Base-by-base conservation (phyloP, 2,888 invertebrate species). In the Theretra japonica region DNA sequence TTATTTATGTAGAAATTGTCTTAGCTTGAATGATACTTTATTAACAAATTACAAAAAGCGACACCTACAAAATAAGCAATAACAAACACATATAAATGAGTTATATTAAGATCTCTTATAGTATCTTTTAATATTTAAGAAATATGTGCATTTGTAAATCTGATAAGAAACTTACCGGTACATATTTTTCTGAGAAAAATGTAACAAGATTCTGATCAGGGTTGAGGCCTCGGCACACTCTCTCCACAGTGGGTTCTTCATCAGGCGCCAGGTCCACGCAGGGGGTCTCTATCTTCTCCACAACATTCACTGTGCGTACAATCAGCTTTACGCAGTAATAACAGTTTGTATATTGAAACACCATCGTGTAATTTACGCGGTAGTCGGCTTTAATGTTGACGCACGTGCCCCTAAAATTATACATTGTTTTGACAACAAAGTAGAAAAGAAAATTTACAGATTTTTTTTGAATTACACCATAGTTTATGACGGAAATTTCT, bases 211-310 rank as follows among this genome's bases (percentile, higher is more conserved):
- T 97, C 82, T 98, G 97, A 85, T 98, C 97, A 15, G 96, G 95
- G 78, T 96, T 96, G 48, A 98, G 94, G 11, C 96, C 96, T 74
- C 92, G 91, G 83, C 98, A 98, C 0, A 98, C 97, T 84, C 96
- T 96, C 60, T 97, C 96, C 1, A 98, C 95, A 0, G 96, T 96
- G 6, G 97, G 97, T 75, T 95, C 95, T 72, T 96, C 95, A 73
- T 95, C 95, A 15, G 92, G 87, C 0, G 95, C 95, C 71, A 98
- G 87, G 80, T 96, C 96, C 0, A 98, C 96, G 87, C 98, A 98
- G 0, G 97, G 96, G 28, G 98, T 96, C 92, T 98, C 98, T 77
- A 97, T 96, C 92, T 98, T 98, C 80, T 98, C 98, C 75, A 98
- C 89, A 4, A 98, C 96, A 94, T 98, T 98, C 0, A 98, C 95